These are phyloP conservation scores for Tholera decimalis DNA, from an alignment of 2,888 invertebrate genomes.

Conservation along the genomic window DNA sequence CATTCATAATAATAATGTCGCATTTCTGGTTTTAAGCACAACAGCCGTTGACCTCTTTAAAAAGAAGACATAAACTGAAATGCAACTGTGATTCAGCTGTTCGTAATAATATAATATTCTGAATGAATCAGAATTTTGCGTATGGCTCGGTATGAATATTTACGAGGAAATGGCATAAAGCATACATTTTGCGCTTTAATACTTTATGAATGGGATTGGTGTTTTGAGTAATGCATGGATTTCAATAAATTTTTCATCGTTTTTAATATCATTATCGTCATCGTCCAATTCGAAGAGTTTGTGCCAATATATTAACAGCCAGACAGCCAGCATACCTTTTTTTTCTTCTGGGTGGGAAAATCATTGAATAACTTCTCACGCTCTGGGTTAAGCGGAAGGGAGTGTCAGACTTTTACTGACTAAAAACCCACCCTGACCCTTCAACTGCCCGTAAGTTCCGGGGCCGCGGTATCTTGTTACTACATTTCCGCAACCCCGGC, in stretches of 20 bases:
- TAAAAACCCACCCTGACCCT: no score
- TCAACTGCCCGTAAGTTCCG: no score
- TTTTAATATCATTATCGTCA: not conserved
- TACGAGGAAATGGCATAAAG: slow-evolving; percentile 28
- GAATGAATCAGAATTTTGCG: slow-evolving; percentile 54
- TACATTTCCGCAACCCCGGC: no score
- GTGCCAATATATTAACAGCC: no score
- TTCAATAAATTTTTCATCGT: slow-evolving; percentile 1
- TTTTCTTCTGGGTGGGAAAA: no score
- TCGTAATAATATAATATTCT: slow-evolving; percentile 42
- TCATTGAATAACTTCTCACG: no score
- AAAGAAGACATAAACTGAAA: slow-evolving; percentile 33
- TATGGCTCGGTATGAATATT: slow-evolving; percentile 45
- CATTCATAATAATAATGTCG: slow-evolving; percentile 41
- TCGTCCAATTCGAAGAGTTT: no score
- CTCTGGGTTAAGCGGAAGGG: no score
- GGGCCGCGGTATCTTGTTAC: no score
- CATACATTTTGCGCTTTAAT: slow-evolving; percentile 21
- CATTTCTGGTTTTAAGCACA: slow-evolving; percentile 17
- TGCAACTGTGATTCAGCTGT: slow-evolving; percentile 24
- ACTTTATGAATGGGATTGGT: not conserved
- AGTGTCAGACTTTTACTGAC: no score
- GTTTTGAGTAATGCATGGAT: not conserved
- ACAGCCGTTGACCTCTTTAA: slow-evolving; percentile 41
- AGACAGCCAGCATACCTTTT: no score